Evolutionary conservation across 2,113 vertebrate genomes (phyloP).

Genomic region (Chiloscyllium plagiosum): DNA sequence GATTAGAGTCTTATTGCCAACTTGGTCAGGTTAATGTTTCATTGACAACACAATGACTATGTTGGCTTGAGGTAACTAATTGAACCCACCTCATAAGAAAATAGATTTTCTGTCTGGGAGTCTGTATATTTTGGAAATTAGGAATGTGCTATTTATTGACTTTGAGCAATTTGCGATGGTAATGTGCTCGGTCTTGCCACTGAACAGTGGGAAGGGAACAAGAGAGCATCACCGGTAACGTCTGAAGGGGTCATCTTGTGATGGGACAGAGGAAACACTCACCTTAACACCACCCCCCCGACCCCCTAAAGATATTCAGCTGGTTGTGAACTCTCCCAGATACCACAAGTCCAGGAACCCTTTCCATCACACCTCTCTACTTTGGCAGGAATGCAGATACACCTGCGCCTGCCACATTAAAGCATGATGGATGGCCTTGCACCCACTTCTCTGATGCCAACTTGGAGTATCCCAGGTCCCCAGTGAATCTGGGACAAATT

Average conservation of each 20-base stretch:
- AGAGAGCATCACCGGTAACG: background rate
- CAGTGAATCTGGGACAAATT: background rate
- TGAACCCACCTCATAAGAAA: too few relatives aligned
- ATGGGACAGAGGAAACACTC: background rate
- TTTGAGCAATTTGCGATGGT: too few relatives aligned
- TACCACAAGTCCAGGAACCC: background rate
- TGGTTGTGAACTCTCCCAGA: background rate
- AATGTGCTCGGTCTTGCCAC: background rate
- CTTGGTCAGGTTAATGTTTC: too few relatives aligned
- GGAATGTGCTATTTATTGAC: background rate
- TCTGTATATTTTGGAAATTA: background rate
- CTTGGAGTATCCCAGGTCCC: background rate
- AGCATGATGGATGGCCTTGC: background rate
- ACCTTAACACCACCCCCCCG: background rate
- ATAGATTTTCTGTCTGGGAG: background rate
- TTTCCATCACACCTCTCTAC: background rate
- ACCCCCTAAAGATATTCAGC: background rate
- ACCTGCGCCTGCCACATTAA: background rate
- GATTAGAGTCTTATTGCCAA: too few relatives aligned
- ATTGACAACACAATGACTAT: too few relatives aligned
- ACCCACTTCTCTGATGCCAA: background rate
- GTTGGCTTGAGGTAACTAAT: too few relatives aligned
- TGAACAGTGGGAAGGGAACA: background rate
- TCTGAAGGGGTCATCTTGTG: background rate
- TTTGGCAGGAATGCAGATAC: too few relatives aligned